phyloP scores from a whole-genome alignment of 2,797 vertebrate species.

The Apodemus agrarius region DNA sequence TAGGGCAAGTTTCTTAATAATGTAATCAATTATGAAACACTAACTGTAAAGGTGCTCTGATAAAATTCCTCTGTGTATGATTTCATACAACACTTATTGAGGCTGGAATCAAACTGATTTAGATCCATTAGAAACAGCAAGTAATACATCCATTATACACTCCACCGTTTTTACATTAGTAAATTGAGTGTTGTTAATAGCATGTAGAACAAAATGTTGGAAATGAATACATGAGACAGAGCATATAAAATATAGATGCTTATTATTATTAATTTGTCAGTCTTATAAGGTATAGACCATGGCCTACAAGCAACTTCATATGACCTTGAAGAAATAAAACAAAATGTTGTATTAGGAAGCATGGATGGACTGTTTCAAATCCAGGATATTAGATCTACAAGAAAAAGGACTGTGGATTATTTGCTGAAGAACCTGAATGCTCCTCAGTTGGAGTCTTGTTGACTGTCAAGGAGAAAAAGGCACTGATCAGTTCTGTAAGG shows the following conservation, averaged over 20 bases:
- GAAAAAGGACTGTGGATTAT: neutral
- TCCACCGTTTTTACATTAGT: neutral
- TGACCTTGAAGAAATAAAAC: constrained; percentile 20
- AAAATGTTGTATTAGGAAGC: neutral
- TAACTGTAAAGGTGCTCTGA: neutral
- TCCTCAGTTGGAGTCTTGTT: neutral
- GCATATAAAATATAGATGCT: neutral
- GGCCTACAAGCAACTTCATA: constrained; percentile 28
- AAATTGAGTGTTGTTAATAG: constrained; percentile 3
- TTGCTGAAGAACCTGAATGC: neutral
- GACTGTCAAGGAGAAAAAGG: neutral
- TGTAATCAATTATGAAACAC: neutral
- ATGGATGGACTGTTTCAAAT: neutral
- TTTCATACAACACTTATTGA: neutral
- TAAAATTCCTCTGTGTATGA: constrained; percentile 13
- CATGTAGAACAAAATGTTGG: neutral
- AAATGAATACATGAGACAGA: constrained; percentile 38
- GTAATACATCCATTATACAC: neutral
- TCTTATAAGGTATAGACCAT: neutral
- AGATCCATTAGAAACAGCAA: constrained; percentile 22
- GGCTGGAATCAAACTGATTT: neutral
- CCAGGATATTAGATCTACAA: constrained; percentile 12
- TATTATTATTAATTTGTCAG: constrained; percentile 41
- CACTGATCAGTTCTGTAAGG: neutral
- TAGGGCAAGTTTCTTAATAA: neutral